Conservation (phyloP, 2,888 invertebrate genomes). For the Acronicta aceris region DNA sequence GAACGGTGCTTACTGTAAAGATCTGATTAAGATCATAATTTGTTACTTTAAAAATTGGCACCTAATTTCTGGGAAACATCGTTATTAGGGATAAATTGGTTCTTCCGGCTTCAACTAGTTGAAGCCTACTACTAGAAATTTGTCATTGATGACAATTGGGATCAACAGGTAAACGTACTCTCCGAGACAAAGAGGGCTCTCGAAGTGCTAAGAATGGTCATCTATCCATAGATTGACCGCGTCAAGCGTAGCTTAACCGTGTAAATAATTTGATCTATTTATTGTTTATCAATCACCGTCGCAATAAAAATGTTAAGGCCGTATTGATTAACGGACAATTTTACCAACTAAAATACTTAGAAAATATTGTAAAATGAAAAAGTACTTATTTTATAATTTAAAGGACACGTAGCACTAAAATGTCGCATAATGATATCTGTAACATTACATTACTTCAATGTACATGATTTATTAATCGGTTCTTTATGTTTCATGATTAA, state of each 20-base stretch:
- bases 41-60: too few species aligned
- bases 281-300: background rate
- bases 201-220: background rate
- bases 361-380: constrained; percentile 22
- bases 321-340: constrained; percentile 6
- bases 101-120: too few species aligned
- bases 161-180: too few species aligned
- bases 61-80: too few species aligned
- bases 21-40: too few species aligned
- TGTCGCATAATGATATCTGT: constrained; percentile 16
- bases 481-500: constrained; percentile 38
- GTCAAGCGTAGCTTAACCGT: too few species aligned
- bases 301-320: constrained; percentile 13
- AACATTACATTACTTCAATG: constrained; percentile 26
- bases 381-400: constrained; percentile 10
- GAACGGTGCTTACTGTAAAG: constrained; percentile 40
- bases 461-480: constrained; percentile 47
- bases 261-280: too few species aligned
- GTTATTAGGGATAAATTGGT: too few species aligned
- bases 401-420: constrained; percentile 16
- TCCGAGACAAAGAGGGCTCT: too few species aligned
- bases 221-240: too few species aligned
- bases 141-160: too few species aligned
- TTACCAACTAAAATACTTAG: background rate
- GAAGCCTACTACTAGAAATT: too few species aligned